Evolutionary conservation across 2,797 vertebrate genomes (phyloP), one percentile per base, ranked within the genome.

Genomic region (Aythya fuligula): DNA sequence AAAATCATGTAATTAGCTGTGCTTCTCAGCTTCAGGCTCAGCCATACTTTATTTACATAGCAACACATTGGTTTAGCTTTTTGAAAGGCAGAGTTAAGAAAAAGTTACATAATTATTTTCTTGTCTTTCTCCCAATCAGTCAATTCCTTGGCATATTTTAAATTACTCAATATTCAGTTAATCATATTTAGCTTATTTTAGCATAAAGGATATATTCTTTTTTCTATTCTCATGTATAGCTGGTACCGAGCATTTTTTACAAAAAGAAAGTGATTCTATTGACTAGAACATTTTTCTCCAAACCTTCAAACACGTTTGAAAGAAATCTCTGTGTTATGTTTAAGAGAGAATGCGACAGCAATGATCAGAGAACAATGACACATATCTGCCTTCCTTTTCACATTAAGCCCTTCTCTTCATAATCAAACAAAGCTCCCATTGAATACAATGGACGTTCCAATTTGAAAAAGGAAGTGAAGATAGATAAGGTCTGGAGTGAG

Each of bases 41-140:
- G 22, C 38, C 90, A 85, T 72, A 60, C 57, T 91, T 96, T 91
- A 94, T 89, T 96, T 96, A 80, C 25, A 89, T 72, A 90, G 18
- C 3, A 1, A 80, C 54, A 73, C 11, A 62, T 11, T 67, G n/a
- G 19, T 88, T 94, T 76, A 67, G 32, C 11, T 78, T 82, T 92
- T 53, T 79, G 61, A 93, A 94, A 91, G 56, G 16, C 25, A 86
- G 41, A 54, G 12, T 72, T 89, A 81, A 72, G 84, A 87, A 91
- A 79, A 92, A 54, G 19, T 79, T 84, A 4, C 18, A 54, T 71
- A 25, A 45, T 72, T 93, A 36, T 87, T 82, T 83, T 83, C 69
- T 89, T 82, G 13, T 77, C 22, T 91, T 62, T 91, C 49, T 70
- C 20, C 17, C 69, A 53, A 60, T 87, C 70, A 66, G 56, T 85